phyloP scores from a whole-genome alignment of 2,797 vertebrate species.

The Galago senegalensis region DNA sequence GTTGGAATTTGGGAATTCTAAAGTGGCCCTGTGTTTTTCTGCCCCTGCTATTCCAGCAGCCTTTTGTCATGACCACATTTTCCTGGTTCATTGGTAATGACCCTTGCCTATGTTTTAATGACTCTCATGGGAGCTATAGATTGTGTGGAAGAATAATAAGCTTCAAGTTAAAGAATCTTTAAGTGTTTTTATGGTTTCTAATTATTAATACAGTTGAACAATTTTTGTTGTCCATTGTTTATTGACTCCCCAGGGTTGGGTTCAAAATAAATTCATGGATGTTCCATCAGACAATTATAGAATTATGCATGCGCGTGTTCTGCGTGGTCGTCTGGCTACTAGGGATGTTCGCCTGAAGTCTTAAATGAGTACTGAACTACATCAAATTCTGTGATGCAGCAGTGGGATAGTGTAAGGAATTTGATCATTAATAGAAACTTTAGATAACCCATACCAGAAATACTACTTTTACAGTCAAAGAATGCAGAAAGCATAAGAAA shows the following conservation, averaged over 20 bases:
- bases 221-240: slow-evolving; percentile 6
- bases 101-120: background rate
- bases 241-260: background rate
- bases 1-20: background rate
- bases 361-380: background rate
- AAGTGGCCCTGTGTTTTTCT: slow-evolving; percentile 36
- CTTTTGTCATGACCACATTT: slow-evolving; percentile 58
- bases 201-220: slow-evolving; percentile 30
- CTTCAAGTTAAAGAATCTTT: slow-evolving; percentile 51
- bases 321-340: background rate
- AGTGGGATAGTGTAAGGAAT: background rate
- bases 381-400: background rate
- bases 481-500: slow-evolving; percentile 11
- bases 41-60: background rate
- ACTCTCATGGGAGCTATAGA: slow-evolving; percentile 19
- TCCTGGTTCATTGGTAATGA: slow-evolving; percentile 43
- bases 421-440: slow-evolving; percentile 7
- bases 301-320: background rate
- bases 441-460: background rate
- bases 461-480: background rate
- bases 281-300: background rate
- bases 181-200: slow-evolving; percentile 21
- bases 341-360: background rate
- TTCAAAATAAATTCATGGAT: background rate
- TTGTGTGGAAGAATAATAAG: slow-evolving; percentile 13